A percentile compares a stretch with the other conserved stretches of the same genome.
Evolutionary conservation across 2,888 invertebrate species (phyloP).

Genomic region (Cephus pulcher): DNA sequence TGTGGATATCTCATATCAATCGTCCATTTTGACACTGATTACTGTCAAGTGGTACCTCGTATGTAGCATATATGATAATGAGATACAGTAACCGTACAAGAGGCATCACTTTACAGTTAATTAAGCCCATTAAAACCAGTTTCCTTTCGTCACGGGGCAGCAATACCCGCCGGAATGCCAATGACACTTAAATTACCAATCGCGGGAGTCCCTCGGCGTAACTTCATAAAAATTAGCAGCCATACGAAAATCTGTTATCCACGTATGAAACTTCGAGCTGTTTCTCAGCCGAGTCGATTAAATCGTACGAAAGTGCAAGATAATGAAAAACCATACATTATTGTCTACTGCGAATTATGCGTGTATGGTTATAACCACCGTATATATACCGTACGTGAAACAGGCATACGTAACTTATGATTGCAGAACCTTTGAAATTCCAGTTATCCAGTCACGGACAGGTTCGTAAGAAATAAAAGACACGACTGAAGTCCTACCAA

Average conservation of each 20-base stretch:
- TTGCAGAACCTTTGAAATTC: neutral
- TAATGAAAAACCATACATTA: neutral
- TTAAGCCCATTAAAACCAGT: constrained; percentile 4
- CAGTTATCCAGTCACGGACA: neutral
- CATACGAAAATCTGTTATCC: neutral
- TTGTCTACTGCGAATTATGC: neutral
- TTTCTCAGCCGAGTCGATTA: neutral
- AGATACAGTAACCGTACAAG: neutral
- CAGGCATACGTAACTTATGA: neutral
- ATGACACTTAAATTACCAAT: constrained; percentile 1
- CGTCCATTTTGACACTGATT: neutral
- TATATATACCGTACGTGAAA: neutral
- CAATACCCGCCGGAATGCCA: neutral
- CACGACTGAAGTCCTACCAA: neutral
- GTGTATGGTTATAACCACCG: neutral
- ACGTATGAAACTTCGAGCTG: neutral
- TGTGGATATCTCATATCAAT: neutral
- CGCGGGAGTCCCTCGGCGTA: neutral
- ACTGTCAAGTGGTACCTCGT: neutral
- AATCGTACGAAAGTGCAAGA: neutral
- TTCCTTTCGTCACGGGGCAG: neutral
- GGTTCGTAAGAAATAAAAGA: neutral
- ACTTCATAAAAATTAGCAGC: neutral
- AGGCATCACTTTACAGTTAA: constrained; percentile 5
- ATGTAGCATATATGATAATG: neutral